Base-by-base conservation (phyloP, 2,113 vertebrate species). In the Atherinomorus stipes region DNA sequence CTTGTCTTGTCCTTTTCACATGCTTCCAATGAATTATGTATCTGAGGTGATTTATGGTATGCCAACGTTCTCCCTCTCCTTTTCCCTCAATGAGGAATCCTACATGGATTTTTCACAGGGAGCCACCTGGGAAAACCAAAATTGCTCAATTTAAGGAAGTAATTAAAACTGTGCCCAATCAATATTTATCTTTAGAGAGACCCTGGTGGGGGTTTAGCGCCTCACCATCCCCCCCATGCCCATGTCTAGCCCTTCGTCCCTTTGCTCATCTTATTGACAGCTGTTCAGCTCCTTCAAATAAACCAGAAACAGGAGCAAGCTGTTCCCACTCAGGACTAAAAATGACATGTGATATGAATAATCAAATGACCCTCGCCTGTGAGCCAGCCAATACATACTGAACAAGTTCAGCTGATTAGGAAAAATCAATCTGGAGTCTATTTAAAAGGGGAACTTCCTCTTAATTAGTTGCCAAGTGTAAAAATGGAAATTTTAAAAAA, bases 131-230 rank as follows among this genome's bases (percentile, higher is more conserved):
- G 92, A 91, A 92, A 93, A 93, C 91, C 91, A 90, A 94, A 94
- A 94, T 94, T 92, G 93, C 90, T 92, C 91, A 93, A 93, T 94
- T 94, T 94, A 93, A 90, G 88, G 90, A 94, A 94, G 94, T 94
- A 94, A 94, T 94, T 94, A 94, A 94, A 94, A 94, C 89, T 83
- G 84, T 93, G 88, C 76, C 67, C 89, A 93, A 94, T 94, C 94
- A 94, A 94, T 94, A 94, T 94, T 93, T 94, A 90, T 93, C 90
- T 90, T 89, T 80, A 92, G 87, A 81, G 78, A 79, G 83, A 78
- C 76, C 81, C 83, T 72, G 80, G 81, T 83, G 90, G 90, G 89
- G 89, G 74, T 87, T 90, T 80, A 71, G 85, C 49, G 45, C 37
- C 70, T 63, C 45, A 81, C 76, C 85, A 60, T 80, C 72, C 82